Evolutionary conservation across 1,140 invertebrate genomes (phyloP).

Genomic region (Panagrolaimus sp.): DNA sequence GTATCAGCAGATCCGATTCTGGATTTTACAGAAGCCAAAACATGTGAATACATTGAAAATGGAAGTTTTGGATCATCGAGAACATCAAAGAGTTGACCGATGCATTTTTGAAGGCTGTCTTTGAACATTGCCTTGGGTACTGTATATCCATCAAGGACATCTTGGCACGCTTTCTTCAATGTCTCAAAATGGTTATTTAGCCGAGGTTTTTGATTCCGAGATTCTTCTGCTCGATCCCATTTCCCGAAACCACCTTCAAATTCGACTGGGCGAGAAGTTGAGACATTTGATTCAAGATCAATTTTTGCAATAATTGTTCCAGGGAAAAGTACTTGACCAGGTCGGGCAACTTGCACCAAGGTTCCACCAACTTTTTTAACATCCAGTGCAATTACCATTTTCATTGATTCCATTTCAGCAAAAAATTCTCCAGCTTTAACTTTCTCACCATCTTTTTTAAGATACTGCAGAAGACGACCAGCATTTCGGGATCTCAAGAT

Average conservation of each 20-base stretch:
- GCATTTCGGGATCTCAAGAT: slow-evolving; percentile 4
- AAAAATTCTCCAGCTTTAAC: neutral
- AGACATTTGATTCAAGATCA: neutral
- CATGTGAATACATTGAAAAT: neutral
- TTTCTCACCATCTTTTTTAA: slow-evolving; percentile 8
- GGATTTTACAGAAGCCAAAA: neutral
- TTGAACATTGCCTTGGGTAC: neutral
- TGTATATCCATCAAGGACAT: neutral
- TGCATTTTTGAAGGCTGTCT: neutral
- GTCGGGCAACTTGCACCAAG: neutral
- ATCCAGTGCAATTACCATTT: slow-evolving; percentile 13
- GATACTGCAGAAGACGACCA: slow-evolving; percentile 3
- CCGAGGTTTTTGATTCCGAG: too few species aligned
- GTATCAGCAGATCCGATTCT: neutral
- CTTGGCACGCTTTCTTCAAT: neutral
- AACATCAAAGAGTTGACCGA: neutral
- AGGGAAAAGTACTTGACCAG: slow-evolving; percentile 12
- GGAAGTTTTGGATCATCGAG: slow-evolving; percentile 11
- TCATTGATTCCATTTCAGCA: slow-evolving; percentile 22
- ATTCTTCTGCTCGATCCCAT: neutral
- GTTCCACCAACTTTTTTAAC: slow-evolving; percentile 4
- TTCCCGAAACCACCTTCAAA: slow-evolving; percentile 15
- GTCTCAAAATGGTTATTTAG: neutral
- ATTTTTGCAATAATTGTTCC: slow-evolving; percentile 9
- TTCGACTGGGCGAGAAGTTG: neutral